These are phyloP conservation scores for Halictus ligatus DNA, from an alignment of 2,888 invertebrate genomes.

Conservation along the genomic window DNA sequence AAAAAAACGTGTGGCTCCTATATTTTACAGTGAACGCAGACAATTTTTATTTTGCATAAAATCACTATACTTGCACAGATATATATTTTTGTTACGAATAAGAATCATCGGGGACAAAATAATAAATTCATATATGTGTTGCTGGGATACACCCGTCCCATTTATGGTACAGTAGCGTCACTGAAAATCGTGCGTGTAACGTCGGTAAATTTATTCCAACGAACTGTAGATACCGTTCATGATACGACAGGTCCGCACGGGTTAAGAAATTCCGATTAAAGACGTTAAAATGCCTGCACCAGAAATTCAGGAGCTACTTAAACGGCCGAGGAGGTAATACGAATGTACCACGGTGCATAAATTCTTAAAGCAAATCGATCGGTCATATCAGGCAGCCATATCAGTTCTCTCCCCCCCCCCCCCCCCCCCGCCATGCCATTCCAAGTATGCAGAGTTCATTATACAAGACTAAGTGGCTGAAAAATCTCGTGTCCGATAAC, in stretches of 20 bases:
- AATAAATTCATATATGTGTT: background rate
- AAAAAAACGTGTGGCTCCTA: background rate
- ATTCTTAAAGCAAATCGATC: background rate
- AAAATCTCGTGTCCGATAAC: conserved; percentile 1
- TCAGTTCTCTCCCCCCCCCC: background rate
- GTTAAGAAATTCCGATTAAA: background rate
- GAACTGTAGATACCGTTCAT: background rate
- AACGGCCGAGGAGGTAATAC: background rate
- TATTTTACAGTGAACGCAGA: background rate
- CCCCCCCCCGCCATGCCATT: background rate
- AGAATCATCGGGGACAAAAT: background rate
- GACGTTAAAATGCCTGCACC: background rate
- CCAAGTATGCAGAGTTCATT: conserved; percentile 1
- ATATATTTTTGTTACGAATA: background rate
- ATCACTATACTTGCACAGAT: background rate
- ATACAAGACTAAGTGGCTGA: conserved; percentile 6
- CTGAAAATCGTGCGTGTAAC: background rate
- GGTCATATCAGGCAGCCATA: background rate
- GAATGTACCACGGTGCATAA: background rate
- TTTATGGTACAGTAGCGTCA: background rate
- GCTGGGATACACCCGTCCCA: background rate
- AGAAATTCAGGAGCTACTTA: background rate
- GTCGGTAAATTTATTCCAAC: background rate
- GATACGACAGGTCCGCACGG: background rate
- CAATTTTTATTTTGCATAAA: background rate